Percentiles rank a stretch among this genome's conserved stretches.
Conservation (phyloP, 2,797 vertebrate species). For the Echiichthys vipera region DNA sequence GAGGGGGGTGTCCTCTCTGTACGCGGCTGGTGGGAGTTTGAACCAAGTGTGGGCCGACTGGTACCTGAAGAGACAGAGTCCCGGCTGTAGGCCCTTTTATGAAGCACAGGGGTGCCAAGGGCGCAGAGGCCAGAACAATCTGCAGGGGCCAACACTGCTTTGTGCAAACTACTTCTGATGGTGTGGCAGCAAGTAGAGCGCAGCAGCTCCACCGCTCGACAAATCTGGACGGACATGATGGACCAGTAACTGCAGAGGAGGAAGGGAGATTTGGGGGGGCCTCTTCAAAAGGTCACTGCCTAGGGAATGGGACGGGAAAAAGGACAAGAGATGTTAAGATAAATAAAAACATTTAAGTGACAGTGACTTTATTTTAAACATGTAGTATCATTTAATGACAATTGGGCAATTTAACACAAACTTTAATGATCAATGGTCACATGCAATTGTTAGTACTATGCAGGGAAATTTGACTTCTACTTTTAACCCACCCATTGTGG, state of each 20-base stretch:
- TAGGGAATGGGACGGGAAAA: neutral
- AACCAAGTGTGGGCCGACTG: slow-evolving; percentile 44
- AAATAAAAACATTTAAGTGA: neutral
- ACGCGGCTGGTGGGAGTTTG: slow-evolving; percentile 47
- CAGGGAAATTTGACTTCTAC: no score
- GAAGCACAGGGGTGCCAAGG: slow-evolving; percentile 30
- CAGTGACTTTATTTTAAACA: neutral
- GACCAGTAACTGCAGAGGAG: neutral
- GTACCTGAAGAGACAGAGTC: slow-evolving; percentile 69
- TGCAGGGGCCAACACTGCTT: slow-evolving; percentile 24
- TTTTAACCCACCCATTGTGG: no score
- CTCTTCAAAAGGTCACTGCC: slow-evolving; percentile 26
- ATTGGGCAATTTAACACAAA: no score
- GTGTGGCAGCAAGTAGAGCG: slow-evolving; percentile 57
- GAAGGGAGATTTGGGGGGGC: neutral
- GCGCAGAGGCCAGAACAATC: slow-evolving; percentile 7
- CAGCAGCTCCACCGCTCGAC: slow-evolving; percentile 60
- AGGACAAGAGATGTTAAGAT: neutral
- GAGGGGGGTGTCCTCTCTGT: slow-evolving; percentile 66
- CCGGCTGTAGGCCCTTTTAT: slow-evolving; percentile 74
- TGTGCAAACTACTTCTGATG: slow-evolving; percentile 47
- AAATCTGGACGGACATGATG: slow-evolving; percentile 72
- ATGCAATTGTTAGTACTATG: no score
- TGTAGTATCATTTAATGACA: neutral
- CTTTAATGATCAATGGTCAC: no score